Percentiles rank a stretch among this genome's conserved stretches.
phyloP scores from a whole-genome alignment of 2,113 vertebrate species.

The Hassar affinis region DNA sequence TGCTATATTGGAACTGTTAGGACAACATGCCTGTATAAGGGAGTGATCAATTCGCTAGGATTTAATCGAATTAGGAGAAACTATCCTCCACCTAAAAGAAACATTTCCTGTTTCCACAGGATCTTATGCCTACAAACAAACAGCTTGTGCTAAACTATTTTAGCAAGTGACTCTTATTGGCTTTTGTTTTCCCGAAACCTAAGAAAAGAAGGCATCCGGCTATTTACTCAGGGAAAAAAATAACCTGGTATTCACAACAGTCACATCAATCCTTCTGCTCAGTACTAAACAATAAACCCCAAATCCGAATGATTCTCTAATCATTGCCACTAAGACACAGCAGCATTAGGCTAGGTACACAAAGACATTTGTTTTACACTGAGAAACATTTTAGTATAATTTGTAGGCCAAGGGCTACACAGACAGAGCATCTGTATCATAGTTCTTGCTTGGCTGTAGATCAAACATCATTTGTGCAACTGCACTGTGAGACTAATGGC shows the following conservation, averaged over 20 bases:
- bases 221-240: slow-evolving; percentile 9
- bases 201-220: neutral
- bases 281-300: slow-evolving; percentile 1
- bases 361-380: neutral
- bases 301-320: neutral
- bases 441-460: neutral
- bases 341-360: neutral
- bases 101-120: neutral
- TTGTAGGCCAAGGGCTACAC: neutral
- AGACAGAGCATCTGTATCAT: neutral
- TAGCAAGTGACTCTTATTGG: slow-evolving; percentile 1
- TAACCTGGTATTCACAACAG: neutral
- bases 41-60: neutral
- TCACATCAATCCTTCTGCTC: neutral
- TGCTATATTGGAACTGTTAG: neutral
- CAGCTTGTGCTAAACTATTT: neutral
- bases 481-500: neutral
- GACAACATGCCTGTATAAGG: neutral
- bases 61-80: neutral
- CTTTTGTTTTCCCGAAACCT: neutral
- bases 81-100: neutral
- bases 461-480: neutral
- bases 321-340: neutral
- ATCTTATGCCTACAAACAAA: neutral
- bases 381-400: neutral